A percentile compares a stretch with the other conserved stretches of the same genome.
phyloP scores from a whole-genome alignment of 2,797 vertebrate genomes.

The Coracias cyanogaster region DNA sequence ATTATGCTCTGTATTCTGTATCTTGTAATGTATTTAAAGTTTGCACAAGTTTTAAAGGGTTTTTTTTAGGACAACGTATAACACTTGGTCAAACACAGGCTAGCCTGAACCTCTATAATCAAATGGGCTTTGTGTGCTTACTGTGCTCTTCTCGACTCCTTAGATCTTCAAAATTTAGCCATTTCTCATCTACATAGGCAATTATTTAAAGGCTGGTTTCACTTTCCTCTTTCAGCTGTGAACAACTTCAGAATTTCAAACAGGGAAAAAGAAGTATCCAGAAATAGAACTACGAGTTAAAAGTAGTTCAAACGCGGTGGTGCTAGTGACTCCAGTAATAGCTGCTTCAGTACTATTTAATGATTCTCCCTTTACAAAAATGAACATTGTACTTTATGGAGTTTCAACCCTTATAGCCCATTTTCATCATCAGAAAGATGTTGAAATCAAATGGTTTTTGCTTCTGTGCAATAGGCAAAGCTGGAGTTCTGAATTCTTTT shows the following conservation, averaged over 20 bases:
- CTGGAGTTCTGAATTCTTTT: neutral
- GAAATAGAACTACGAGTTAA: neutral
- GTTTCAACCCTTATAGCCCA: neutral
- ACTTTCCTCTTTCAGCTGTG: neutral
- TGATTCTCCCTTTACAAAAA: neutral
- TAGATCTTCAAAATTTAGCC: neutral
- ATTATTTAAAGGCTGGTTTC: slow-evolving; percentile 9
- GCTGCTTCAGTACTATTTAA: neutral
- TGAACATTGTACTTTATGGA: neutral
- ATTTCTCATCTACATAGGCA: neutral
- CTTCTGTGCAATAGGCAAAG: neutral
- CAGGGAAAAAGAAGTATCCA: neutral
- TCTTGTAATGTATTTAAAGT: neutral
- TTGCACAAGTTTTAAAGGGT: neutral
- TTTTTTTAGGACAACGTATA: neutral
- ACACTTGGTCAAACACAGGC: neutral
- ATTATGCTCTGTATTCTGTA: neutral
- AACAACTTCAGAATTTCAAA: neutral
- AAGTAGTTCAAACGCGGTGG: neutral
- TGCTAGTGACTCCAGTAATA: neutral
- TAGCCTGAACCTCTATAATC: neutral
- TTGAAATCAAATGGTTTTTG: neutral
- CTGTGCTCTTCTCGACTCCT: neutral
- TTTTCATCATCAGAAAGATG: neutral
- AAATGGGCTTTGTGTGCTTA: neutral